phyloP scores from a whole-genome alignment of 2,888 invertebrate species.

The Latheticus oryzae region DNA sequence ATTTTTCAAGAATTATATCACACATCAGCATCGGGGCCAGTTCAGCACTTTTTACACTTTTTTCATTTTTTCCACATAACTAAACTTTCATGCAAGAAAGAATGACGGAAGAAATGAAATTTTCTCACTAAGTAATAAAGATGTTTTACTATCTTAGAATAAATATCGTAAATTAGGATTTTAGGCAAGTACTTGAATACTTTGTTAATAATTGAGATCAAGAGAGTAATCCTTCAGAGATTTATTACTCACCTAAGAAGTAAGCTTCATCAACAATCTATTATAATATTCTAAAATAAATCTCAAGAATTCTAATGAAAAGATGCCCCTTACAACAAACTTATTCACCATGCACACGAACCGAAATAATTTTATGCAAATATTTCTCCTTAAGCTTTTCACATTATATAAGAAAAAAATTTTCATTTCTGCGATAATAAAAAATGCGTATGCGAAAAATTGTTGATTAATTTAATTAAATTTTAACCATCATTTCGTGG shows the following conservation, averaged over 20 bases:
- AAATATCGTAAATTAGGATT: conserved; percentile 33
- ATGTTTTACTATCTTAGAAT: conserved; percentile 28
- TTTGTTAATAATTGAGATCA: conserved; percentile 13
- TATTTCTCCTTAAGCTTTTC: too few species aligned
- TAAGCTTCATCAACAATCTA: conserved; percentile 38
- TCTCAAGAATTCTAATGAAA: conserved; percentile 37
- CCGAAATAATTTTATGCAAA: conserved; percentile 35
- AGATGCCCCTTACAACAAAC: too few species aligned
- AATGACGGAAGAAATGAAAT: conserved; percentile 13
- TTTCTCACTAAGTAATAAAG: neutral
- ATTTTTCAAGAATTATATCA: conserved; percentile 24
- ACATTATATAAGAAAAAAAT: conserved; percentile 18
- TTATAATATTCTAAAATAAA: conserved; percentile 39
- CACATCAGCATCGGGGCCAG: conserved; percentile 30
- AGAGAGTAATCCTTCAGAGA: conserved; percentile 15
- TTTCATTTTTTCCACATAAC: conserved; percentile 18
- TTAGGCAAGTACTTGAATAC: conserved; percentile 12
- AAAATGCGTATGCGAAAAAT: conserved; percentile 16
- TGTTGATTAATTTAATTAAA: conserved; percentile 20
- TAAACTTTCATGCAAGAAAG: conserved; percentile 24
- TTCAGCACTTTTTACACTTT: conserved; percentile 19
- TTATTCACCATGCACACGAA: too few species aligned
- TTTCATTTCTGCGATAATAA: conserved; percentile 30
- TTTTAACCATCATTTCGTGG: conserved; percentile 6
- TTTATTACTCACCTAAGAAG: conserved; percentile 25